Conservation (phyloP, 2,888 invertebrate species). For the Tigriopus californicus region DNA sequence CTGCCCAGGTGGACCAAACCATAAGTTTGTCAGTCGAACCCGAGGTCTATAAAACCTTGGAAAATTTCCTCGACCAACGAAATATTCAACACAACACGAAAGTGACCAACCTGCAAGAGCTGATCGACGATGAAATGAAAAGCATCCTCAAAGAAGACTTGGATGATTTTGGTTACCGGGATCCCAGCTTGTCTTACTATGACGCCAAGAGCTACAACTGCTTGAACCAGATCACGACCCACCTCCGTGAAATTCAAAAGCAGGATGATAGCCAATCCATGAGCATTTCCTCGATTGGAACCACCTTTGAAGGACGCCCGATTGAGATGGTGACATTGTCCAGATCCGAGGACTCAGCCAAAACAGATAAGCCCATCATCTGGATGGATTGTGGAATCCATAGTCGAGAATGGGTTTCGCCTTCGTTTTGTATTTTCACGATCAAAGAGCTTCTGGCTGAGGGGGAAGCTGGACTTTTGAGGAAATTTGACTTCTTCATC, state of each 20-base stretch:
- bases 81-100: too few relatives aligned
- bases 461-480: slow-evolving; percentile 32
- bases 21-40: background rate
- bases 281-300: slow-evolving; percentile 36
- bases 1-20: background rate
- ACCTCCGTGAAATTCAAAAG: too few relatives aligned
- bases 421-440: slow-evolving; percentile 23
- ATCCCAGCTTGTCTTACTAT: too few relatives aligned
- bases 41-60: too few relatives aligned
- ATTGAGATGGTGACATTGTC: slow-evolving; percentile 49
- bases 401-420: slow-evolving; percentile 52
- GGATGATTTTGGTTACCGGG: too few relatives aligned
- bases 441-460: slow-evolving; percentile 18
- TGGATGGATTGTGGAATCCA: slow-evolving; percentile 42
- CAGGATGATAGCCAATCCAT: too few relatives aligned
- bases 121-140: too few relatives aligned
- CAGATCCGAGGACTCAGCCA: background rate
- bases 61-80: too few relatives aligned
- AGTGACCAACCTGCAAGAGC: too few relatives aligned
- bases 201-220: too few relatives aligned
- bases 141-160: too few relatives aligned
- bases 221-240: too few relatives aligned
- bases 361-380: slow-evolving; percentile 6
- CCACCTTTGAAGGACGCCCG: slow-evolving; percentile 49
- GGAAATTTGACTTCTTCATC: slow-evolving; percentile 49